Conservation (phyloP, 2,797 vertebrate genomes). For the Chaetodon trifasciatus region DNA sequence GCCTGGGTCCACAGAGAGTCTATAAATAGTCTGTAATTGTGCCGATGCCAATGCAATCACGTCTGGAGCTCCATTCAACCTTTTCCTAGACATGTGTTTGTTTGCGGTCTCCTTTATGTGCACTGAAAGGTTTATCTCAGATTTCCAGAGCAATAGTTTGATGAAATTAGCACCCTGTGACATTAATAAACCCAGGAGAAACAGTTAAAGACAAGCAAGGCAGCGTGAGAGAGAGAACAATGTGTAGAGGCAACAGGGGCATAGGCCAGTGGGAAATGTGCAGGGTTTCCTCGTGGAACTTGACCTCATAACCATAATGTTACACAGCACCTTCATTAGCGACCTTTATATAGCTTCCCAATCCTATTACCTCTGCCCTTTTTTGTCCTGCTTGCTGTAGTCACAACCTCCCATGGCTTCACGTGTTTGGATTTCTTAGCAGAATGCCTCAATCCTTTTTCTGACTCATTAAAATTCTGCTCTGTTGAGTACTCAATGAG, state of each 20-base stretch:
- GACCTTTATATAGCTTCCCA: conserved; percentile 77
- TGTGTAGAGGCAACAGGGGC: conserved; percentile 40
- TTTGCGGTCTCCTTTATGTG: conserved; percentile 34
- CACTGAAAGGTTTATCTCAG: conserved; percentile 44
- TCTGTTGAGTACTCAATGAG: not conserved
- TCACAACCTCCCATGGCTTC: conserved; percentile 23
- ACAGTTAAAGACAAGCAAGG: conserved; percentile 35
- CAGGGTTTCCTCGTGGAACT: conserved; percentile 66
- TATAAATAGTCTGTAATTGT: conserved; percentile 59
- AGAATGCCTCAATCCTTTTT: conserved; percentile 20
- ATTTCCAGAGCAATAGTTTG: conserved; percentile 34
- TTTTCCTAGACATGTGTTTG: conserved; percentile 40
- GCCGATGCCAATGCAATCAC: conserved; percentile 34
- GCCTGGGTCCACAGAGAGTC: conserved; percentile 23
- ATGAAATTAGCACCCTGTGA: conserved; percentile 53
- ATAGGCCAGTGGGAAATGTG: conserved; percentile 58
- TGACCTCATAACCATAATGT: conserved; percentile 71
- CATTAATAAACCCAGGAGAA: conserved; percentile 41
- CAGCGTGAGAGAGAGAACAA: conserved; percentile 7
- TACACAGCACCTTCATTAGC: conserved; percentile 71
- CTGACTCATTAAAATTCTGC: conserved; percentile 28
- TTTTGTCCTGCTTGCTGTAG: conserved; percentile 45
- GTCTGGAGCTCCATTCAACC: conserved; percentile 38
- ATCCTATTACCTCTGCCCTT: conserved; percentile 70
- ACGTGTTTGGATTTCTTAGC: conserved; percentile 35